Evolutionary conservation across 2,797 vertebrate genomes (phyloP), one percentile per base, ranked within the genome.

Genomic region (Peromyscus aztecus): DNA sequence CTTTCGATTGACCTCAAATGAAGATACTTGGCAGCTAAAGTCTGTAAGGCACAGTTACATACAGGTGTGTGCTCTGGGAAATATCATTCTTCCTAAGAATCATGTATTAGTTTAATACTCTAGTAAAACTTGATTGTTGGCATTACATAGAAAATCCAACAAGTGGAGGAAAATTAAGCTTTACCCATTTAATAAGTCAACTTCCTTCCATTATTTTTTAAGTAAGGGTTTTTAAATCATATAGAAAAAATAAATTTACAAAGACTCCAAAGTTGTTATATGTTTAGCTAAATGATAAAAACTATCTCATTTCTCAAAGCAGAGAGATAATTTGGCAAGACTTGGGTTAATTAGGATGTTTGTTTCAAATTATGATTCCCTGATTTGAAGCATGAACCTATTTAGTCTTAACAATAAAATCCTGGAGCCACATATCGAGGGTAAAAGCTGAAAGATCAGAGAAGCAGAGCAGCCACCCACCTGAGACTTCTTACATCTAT

Each of bases 1-100:
- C 76, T 97, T 97, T 87, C 80, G 96, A 73, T 1, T 96, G 77
- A 67, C 31, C 37, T 10, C 3, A 6, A 59, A 3, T 12, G 1
- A 0, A 3, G 31, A 29, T 1, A 5, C 0, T 0, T 16, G 31
- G 63, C 95, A 95, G n/a, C 89, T 97, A 40, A 93, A 13, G 82
- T 94, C 92, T n/a, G 57, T 82, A n/a, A 59, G 21, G 43, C 95
- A 97, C 8, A 97, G 96, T 63, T 49, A 82, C 37, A 55, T 97
- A n/a, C n/a, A 96, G 95, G 97, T 97, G 27, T 2, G 8, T 40
- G 2, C 24, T 11, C 14, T 37, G 16, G 3, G 2, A 40, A 73
- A 11, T 17, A 40, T 13, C 9, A 19, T 27, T 69, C 65, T 88
- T 40, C 23, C 23, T 57, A 55, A 55, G 4, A 55, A 71, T 71